A percentile compares a stretch with the other conserved stretches of the same genome.
Evolutionary conservation across 2,888 invertebrate species (phyloP).

Genomic region (Miltochrista miniata): DNA sequence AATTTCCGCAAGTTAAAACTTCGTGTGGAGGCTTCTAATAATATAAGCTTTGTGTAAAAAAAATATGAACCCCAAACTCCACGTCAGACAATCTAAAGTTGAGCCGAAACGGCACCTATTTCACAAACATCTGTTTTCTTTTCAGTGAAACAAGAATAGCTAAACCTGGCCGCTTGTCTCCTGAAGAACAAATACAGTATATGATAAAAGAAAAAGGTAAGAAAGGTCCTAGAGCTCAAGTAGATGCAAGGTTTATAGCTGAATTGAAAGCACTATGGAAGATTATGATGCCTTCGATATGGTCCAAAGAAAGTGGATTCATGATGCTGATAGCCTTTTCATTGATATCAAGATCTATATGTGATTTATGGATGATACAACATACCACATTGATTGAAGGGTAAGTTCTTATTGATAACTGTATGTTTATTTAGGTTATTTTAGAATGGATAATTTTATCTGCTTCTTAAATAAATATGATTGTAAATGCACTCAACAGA

Average conservation of each 20-base stretch:
- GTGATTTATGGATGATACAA: conserved; percentile 99
- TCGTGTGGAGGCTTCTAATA: too few relatives aligned
- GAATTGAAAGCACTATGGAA: conserved; percentile 87
- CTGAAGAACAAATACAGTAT: conserved; percentile 90
- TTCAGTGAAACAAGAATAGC: conserved; percentile 47
- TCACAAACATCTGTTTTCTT: conserved; percentile 9
- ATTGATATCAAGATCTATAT: conserved; percentile 94
- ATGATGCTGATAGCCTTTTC: conserved; percentile 90
- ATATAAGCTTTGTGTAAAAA: too few relatives aligned
- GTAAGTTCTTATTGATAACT: conserved; percentile 75
- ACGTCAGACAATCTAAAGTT: too few relatives aligned
- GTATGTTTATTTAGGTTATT: not conserved
- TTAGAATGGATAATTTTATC: too few relatives aligned
- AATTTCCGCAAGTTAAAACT: too few relatives aligned
- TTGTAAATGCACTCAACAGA: too few relatives aligned
- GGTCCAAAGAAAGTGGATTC: conserved; percentile 90
- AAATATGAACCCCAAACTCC: too few relatives aligned
- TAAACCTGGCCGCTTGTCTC: conserved; percentile 55
- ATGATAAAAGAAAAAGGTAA: conserved; percentile 89
- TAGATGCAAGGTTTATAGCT: conserved; percentile 88
- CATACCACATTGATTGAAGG: conserved; percentile 97
- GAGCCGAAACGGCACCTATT: too few relatives aligned
- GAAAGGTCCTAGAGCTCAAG: conserved; percentile 87
- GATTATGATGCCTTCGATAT: conserved; percentile 91
- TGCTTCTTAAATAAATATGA: too few relatives aligned